Base-by-base conservation (phyloP, 2,888 invertebrate genomes). In the Clitarchus hookeri region DNA sequence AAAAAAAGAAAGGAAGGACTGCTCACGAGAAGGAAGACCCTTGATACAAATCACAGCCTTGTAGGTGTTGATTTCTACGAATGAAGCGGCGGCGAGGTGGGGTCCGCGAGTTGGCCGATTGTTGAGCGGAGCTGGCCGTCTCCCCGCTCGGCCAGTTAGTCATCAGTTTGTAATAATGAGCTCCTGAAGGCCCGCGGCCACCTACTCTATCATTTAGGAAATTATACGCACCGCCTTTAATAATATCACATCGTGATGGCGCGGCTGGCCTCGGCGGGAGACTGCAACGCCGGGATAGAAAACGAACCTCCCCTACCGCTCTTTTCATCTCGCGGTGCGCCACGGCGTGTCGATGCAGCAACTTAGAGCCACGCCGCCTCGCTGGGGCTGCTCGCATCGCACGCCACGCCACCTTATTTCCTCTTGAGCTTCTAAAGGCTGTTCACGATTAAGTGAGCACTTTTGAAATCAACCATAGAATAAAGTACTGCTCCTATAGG, bases 141-240 rank as follows among this genome's bases (percentile, higher is more conserved):
- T 23, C 65, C 65, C 65, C 65, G 65, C 65, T n/a, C 65, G 65
- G 65, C 65, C 84, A 87, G 87, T 87, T 85, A 44, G 25, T 87
- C 87, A 85, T 87, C 87, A 85, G 87, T 77, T 85, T 36, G 86
- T 87, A 84, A 82, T 87, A 87, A 86, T 86, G 86, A 84, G 86
- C 86, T 86, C 48, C 87, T 84, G 85, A 82, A 85, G 85, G 54
- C 86, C 87, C 79, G 84, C 80, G 87, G 87, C 84, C 84, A 82
- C 83, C 84, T 87, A 84, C 84, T 84, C 87, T 87, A 87, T 87
- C 87, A 87, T 87, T 86, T 86, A 87, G 82, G 84, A 87, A 87
- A 87, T 87, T 87, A 87, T 84, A 87, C 87, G 87, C 87, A 84
- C 87, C 87, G 86, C 87, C 87, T 87, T 83, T 86, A 86, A 86